Conservation (phyloP, 1,140 invertebrate genomes). For the Drosophila trapezifrons region DNA sequence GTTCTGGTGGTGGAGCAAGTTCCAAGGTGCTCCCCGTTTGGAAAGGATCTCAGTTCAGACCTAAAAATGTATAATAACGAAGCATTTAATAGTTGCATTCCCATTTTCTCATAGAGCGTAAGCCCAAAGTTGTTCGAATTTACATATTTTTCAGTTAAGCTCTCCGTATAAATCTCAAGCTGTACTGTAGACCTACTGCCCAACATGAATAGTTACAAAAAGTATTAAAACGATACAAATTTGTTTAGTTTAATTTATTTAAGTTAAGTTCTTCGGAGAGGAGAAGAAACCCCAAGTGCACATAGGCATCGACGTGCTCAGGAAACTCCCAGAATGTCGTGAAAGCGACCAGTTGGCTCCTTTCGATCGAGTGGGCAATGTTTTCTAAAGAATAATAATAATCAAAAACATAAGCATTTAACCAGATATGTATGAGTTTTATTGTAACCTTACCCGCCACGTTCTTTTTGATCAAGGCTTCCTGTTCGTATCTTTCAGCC, state of each 20-base stretch:
- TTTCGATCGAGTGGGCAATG: constrained; percentile 60
- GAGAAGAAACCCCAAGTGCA: constrained; percentile 59
- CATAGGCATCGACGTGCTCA: constrained; percentile 60
- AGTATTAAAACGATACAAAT: constrained; percentile 3
- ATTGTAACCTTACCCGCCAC: constrained; percentile 55
- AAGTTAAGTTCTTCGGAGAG: constrained; percentile 59
- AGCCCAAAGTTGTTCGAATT: constrained; percentile 13
- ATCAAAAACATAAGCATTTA: too few species aligned
- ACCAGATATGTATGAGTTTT: not conserved
- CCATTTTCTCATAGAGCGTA: constrained; percentile 6
- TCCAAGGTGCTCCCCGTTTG: constrained; percentile 28
- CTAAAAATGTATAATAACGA: constrained; percentile 15
- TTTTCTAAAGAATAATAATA: constrained; percentile 41
- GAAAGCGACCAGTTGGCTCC: constrained; percentile 57
- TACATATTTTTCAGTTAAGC: constrained; percentile 8
- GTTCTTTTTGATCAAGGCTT: constrained; percentile 52
- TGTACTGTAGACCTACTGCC: constrained; percentile 26
- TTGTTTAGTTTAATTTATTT: not conserved
- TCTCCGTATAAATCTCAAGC: constrained; percentile 3
- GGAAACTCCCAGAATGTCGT: constrained; percentile 78
- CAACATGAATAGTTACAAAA: constrained; percentile 4
- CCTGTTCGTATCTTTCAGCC: constrained; percentile 56
- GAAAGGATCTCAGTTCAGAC: constrained; percentile 51
- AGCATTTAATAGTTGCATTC: constrained; percentile 37
- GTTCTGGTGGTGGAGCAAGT: constrained; percentile 72